Conservation (phyloP, 2,113 vertebrate genomes). For the Calcarius ornatus region DNA sequence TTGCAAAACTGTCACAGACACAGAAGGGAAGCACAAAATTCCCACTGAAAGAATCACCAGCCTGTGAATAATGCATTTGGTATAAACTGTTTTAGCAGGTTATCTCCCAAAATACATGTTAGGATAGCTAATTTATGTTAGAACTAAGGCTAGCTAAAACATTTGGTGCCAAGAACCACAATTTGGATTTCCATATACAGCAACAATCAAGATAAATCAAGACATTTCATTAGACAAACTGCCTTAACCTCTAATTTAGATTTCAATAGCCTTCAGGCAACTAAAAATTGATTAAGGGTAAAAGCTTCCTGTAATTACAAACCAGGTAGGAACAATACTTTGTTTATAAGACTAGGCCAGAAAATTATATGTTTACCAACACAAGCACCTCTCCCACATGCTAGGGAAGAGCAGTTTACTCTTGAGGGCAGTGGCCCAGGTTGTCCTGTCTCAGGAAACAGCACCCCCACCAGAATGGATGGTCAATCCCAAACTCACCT, state of each 20-base stretch:
- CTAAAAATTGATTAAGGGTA: slow-evolving; percentile 1
- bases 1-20: neutral
- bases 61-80: neutral
- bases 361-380: neutral
- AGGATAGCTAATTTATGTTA: neutral
- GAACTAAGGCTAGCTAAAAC: neutral
- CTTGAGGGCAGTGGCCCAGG: neutral
- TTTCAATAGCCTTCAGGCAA: neutral
- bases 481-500: no score
- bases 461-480: fast-evolving
- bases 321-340: neutral
- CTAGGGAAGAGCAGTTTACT: neutral
- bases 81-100: neutral
- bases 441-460: fast-evolving
- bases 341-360: neutral
- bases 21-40: neutral
- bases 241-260: neutral
- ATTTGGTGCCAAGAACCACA: neutral
- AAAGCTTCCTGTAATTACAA: neutral
- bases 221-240: neutral
- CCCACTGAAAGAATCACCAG: neutral
- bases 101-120: neutral
- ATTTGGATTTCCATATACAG: neutral
- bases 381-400: neutral
- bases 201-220: slow-evolving; percentile 2